Conservation (phyloP, 1,140 invertebrate genomes). For the Drosophila prosaltans region DNA sequence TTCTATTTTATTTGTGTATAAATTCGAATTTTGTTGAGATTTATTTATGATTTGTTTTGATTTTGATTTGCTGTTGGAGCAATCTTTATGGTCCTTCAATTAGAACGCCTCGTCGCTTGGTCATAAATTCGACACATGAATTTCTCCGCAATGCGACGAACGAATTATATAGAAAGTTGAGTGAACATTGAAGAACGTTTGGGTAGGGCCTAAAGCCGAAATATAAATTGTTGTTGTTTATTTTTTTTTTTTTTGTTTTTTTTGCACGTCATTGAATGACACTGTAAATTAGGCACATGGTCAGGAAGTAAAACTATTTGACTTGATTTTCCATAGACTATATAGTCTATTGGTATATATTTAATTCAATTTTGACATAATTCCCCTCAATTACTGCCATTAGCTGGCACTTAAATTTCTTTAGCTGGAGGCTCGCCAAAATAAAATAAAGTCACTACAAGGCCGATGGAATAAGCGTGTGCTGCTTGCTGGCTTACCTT, state of each 20-base stretch:
- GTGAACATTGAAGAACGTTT: slow-evolving; percentile 12
- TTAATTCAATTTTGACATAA: neutral
- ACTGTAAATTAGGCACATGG: slow-evolving; percentile 1
- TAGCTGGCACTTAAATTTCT: slow-evolving; percentile 6
- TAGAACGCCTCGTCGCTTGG: neutral
- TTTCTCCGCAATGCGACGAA: slow-evolving; percentile 19
- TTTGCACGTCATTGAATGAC: slow-evolving; percentile 28
- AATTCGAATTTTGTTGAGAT: slow-evolving; percentile 46
- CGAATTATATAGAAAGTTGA: neutral
- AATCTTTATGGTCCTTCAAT: slow-evolving; percentile 66
- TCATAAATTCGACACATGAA: slow-evolving; percentile 50
- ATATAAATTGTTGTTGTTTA: neutral
- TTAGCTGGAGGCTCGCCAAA: slow-evolving; percentile 50
- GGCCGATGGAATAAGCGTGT: slow-evolving; percentile 14
- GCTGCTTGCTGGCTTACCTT: slow-evolving; percentile 2
- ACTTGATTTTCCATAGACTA: slow-evolving; percentile 12
- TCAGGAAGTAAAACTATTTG: slow-evolving; percentile 18
- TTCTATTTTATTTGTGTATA: slow-evolving; percentile 12
- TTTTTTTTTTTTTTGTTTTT: neutral
- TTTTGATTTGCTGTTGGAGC: slow-evolving; percentile 38
- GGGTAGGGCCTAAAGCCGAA: neutral
- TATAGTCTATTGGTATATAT: too few relatives aligned
- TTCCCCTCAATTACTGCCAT: neutral
- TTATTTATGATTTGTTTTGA: slow-evolving; percentile 81
- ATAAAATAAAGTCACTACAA: slow-evolving; percentile 17